Evolutionary conservation across 2,888 invertebrate genomes (phyloP), one percentile per base, ranked within the genome.

Genomic region (Meta bourneti): DNA sequence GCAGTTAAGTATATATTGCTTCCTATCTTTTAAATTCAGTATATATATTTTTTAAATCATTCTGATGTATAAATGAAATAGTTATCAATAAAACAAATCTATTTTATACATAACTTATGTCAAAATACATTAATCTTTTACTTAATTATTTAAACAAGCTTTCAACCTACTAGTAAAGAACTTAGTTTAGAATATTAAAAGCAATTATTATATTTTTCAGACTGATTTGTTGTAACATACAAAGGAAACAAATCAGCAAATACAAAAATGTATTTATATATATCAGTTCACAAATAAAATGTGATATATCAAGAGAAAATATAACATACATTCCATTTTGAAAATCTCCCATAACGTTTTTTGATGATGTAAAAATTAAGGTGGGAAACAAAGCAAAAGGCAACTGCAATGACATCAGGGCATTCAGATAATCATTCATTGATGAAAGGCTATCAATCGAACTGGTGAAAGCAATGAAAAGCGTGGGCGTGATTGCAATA

Each of bases 331-430:
- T 94, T 95, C 97, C 97, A 95, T 97, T 98, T 61, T 96, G 96
- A 95, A 98, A 98, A 94, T 97, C 97, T 69, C 97, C 97, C 98
- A 98, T 98, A 78, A 98, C 97, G 78, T 96, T 95, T 5, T 95
- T 95, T 93, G 97, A 97, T 89, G 97, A 97, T 0, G 98, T 98
- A 94, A 98, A 98, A 0, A 98, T 97, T 90, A 98, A 96, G 0
- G 97, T 97, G 7, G 98, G 98, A 92, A 98, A 96, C 5, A 97
- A 96, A 0, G 98, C 98, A 94, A 98, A 98, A 0, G 98, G 98
- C 93, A 98, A 95, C 94, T 98, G 98, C 49, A 98, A 95, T 93
- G 97, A 97, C 97, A 98, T 98, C 13, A 98, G 96, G 0, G 97
- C 97, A 95, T 98, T 98, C 71, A 98, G 95, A 69, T 97, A 95